Conservation (phyloP, 35 echinoderm and acorn worm genomes). For the Ophioderma brevispina region DNA sequence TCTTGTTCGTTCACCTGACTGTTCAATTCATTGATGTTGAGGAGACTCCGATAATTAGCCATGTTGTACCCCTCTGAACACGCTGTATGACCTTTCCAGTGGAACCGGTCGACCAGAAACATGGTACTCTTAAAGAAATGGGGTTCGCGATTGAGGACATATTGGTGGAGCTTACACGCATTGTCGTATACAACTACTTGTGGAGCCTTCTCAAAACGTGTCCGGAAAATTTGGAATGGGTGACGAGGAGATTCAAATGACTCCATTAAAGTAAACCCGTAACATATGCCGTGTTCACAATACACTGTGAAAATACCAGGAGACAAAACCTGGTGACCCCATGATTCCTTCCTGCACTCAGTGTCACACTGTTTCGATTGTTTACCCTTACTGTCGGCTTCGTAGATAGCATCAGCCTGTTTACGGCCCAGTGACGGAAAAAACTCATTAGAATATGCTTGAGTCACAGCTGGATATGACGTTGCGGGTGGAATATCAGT, state of each 20-base stretch:
- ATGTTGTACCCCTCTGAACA: background rate
- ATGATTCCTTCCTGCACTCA: background rate
- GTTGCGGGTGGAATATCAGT: background rate
- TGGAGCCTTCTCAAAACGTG: background rate
- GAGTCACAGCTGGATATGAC: background rate
- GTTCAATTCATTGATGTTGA: background rate
- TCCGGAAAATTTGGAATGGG: background rate
- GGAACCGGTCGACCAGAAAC: background rate
- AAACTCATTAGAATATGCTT: background rate
- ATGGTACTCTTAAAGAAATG: background rate
- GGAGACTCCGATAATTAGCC: background rate
- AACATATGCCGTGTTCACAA: background rate
- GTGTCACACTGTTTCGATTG: background rate
- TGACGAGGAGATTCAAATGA: background rate
- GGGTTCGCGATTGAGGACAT: background rate
- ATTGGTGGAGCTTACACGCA: background rate
- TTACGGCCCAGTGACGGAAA: background rate
- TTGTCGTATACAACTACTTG: background rate
- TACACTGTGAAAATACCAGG: background rate
- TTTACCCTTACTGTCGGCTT: background rate
- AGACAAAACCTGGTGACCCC: background rate
- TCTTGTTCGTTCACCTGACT: background rate
- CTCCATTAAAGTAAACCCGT: background rate
- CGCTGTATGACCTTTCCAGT: background rate
- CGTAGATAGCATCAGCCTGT: background rate